Evolutionary conservation across 1,140 invertebrate genomes (phyloP), one percentile per base, ranked within the genome.

Genomic region (Eumaeus atala): DNA sequence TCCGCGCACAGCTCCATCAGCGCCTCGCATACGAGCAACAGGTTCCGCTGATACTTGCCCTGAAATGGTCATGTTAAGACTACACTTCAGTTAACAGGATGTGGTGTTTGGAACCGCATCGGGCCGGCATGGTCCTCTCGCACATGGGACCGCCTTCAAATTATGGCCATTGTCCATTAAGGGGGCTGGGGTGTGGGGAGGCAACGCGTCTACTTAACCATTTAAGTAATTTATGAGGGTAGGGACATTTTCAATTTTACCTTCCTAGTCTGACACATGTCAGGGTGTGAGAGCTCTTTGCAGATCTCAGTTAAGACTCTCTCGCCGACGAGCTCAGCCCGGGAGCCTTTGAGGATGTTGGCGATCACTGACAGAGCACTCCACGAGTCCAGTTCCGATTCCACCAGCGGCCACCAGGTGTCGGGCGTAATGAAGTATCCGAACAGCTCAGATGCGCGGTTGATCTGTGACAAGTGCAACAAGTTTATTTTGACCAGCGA

Each of bases 371-470:
- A 53, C 0, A 88, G 65, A 3, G 87, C 89, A 3, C 82, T 67
- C 74, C 86, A 88, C 3, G 89, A 88, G 51, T 90, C 88, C 16
- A 92, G 68, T 10, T 89, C 88, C 2, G 89, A 82, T 36, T 90
- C 74, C 7, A 92, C 65, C 3, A 92, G 67, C 9, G 89, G 85
- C 74, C 89, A 91, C 72, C 89, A 91, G 0, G 86, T 87, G 18
- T 88, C 75, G 0, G 91, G 89, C 1, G 80, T 84, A 38, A 95
- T 90, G 86, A 95, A 95, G 70, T 93, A 93, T 14, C 93, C 93
- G 56, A 94, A 89, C 8, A 93, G 86, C 68, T 92, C 90, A 7
- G 92, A 90, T 17, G 91, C 89, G 7, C 82, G 79, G 64, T 84
- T 81, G 38, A 88, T 74, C 87, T 88, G 56, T 9, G 38, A 48